Evolutionary conservation across 2,113 vertebrate species (phyloP).

Genomic region (Progne subis): DNA sequence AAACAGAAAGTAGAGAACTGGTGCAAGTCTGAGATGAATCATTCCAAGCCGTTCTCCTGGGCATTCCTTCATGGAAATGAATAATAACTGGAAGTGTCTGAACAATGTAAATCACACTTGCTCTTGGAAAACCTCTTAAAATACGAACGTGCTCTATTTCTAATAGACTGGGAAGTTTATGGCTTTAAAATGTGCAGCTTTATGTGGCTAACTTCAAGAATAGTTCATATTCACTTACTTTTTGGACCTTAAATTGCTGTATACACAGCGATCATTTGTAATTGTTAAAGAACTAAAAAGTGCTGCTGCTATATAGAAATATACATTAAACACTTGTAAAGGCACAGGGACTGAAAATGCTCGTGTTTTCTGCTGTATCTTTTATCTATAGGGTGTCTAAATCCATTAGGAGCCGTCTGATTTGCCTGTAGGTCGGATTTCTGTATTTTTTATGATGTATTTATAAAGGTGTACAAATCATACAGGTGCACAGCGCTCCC

Average conservation of each 20-base stretch:
- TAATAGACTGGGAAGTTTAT: conserved; percentile 58
- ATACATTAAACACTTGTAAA: not conserved
- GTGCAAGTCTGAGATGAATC: conserved; percentile 39
- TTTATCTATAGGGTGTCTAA: not conserved
- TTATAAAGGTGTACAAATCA: not conserved
- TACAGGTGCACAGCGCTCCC: not conserved
- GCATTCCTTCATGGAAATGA: conserved; percentile 59
- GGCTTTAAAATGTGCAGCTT: conserved; percentile 43
- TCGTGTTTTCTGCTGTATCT: not conserved
- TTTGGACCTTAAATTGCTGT: conserved; percentile 5
- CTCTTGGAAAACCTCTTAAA: conserved; percentile 67
- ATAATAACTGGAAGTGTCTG: conserved; percentile 67
- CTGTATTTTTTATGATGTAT: not conserved
- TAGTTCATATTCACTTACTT: conserved; percentile 34
- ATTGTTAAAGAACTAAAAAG: not conserved
- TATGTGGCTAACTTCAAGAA: conserved; percentile 26
- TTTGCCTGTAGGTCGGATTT: not conserved
- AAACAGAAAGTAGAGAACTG: conserved; percentile 25
- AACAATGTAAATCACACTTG: conserved; percentile 70
- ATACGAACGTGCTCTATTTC: conserved; percentile 67
- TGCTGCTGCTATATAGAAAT: not conserved
- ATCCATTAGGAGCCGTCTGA: not conserved
- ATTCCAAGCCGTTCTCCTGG: conserved; percentile 45
- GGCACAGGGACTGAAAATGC: not conserved
- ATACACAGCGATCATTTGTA: not conserved